Conservation (phyloP, 2,888 invertebrate species). For the Drosophila barbarae region DNA sequence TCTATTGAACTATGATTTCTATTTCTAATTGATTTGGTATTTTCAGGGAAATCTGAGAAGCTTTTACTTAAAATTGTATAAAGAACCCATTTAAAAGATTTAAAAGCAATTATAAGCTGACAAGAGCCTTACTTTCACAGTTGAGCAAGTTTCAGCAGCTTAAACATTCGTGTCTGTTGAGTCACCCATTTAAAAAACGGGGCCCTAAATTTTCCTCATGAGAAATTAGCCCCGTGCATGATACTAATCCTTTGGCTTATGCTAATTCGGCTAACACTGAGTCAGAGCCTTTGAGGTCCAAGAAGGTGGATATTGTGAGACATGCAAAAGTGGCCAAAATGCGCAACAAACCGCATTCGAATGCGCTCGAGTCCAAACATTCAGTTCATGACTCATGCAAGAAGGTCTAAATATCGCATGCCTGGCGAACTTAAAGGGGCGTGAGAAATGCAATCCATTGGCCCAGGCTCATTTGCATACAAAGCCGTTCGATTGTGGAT, state of each 20-base stretch:
- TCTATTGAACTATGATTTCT: neutral
- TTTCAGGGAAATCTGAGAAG: too few relatives aligned
- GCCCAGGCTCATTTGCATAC: conserved; percentile 67
- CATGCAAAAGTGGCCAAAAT: conserved; percentile 19
- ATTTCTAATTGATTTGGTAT: too few relatives aligned
- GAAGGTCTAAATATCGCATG: conserved; percentile 25
- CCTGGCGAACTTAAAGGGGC: conserved; percentile 33
- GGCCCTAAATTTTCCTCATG: conserved; percentile 1
- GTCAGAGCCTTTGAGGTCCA: conserved; percentile 38
- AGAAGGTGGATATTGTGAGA: conserved; percentile 46
- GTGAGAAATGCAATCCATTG: conserved; percentile 45
- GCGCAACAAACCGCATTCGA: conserved; percentile 31
- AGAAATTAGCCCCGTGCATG: conserved; percentile 35
- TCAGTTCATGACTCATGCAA: conserved; percentile 39
- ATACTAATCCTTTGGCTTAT: conserved; percentile 59
- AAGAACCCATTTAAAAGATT: neutral
- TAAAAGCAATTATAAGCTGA: neutral
- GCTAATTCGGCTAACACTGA: conserved; percentile 56
- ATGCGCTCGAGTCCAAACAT: conserved; percentile 34
- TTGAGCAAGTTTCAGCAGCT: neutral
- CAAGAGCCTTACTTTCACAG: neutral
- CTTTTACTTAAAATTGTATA: neutral
- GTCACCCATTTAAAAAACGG: conserved; percentile 3
- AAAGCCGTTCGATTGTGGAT: conserved; percentile 64
- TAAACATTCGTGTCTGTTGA: neutral